Percentiles rank a stretch among this genome's conserved stretches.
Evolutionary conservation across 2,113 vertebrate species (phyloP).

Genomic region (Myotis brandtii): DNA sequence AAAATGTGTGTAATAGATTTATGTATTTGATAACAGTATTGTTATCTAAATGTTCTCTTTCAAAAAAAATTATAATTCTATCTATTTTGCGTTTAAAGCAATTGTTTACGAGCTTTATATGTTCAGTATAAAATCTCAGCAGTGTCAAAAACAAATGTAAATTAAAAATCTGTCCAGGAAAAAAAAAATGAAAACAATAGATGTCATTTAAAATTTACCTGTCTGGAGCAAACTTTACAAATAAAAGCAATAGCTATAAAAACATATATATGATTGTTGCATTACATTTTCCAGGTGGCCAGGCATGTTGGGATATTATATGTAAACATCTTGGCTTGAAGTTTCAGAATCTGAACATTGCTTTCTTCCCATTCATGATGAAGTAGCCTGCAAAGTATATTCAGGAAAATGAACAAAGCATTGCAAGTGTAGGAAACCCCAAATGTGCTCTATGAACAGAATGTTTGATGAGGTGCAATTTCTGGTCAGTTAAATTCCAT

Average conservation of each 20-base stretch:
- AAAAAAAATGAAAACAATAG: slow-evolving; percentile 4
- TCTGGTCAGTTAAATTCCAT: slow-evolving; percentile 6
- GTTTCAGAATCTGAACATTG: slow-evolving; percentile 94
- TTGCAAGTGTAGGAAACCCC: slow-evolving; percentile 10
- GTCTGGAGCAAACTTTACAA: slow-evolving; percentile 87
- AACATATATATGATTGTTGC: slow-evolving; percentile 91
- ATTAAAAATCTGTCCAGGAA: slow-evolving; percentile 73
- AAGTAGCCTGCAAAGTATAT: slow-evolving; percentile 92
- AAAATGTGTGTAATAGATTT: slow-evolving; percentile 26
- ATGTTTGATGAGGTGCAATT: neutral
- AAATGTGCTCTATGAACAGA: slow-evolving; percentile 50
- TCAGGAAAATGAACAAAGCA: slow-evolving; percentile 84
- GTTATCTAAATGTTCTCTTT: slow-evolving; percentile 67
- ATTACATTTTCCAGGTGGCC: slow-evolving; percentile 98
- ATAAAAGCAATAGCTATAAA: slow-evolving; percentile 88
- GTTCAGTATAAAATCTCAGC: slow-evolving; percentile 42
- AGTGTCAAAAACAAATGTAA: slow-evolving; percentile 71
- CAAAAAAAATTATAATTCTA: slow-evolving; percentile 65
- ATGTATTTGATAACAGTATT: neutral
- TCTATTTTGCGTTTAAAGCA: slow-evolving; percentile 39
- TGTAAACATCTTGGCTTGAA: slow-evolving; percentile 95
- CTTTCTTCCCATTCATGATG: slow-evolving; percentile 93
- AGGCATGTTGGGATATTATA: slow-evolving; percentile 93
- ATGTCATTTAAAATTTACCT: slow-evolving; percentile 87
- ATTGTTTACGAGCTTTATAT: slow-evolving; percentile 11